Base-by-base conservation (phyloP, 1,140 invertebrate genomes). In the Drosophila guanche region DNA sequence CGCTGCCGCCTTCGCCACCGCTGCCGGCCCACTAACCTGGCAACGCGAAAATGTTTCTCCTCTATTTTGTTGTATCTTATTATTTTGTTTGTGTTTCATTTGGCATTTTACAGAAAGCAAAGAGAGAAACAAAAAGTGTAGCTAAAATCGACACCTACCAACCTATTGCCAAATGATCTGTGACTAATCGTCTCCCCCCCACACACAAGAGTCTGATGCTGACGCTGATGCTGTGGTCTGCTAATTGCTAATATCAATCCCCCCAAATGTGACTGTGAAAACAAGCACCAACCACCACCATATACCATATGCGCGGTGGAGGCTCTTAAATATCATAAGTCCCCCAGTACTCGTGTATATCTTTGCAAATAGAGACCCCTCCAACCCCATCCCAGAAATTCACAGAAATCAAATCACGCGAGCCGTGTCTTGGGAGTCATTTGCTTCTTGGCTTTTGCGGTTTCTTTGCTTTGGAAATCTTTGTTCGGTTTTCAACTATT, bases 171-270 rank as follows among this genome's bases (percentile, higher is more conserved):
- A 72, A 80, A 78, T 77, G 60, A 61, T 27, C 73, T 71, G 77
- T 85, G 81, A 85, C 81, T 85, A 86, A 85, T 85, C 63, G 57
- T 3, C 29, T 2, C 42, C 48, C 14, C 29, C 53, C 4, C 25
- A 27, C 25, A 27, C 29, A 33, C 29, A 33, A 33, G 29, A 8
- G 29, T 8, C 29, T 33, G 29, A 33, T 8, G 29, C 29, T 37
- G 33, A 37, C 4, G 33, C 33, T 37, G 52, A 48, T 53, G 66
- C 33, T 79, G 76, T 70, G 70, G 65, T 51, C 61, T 63, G 81
- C 70, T 85, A 85, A 85, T 85, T 85, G 81, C 25, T 77, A 65
- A 40, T 63, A 59, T 63, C 81, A 80, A 86, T 37, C 8, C 8
- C 8, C 33, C 33, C 4, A 37, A 37, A 37, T 37, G 10, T 10